Conservation (phyloP, 2,797 vertebrate genomes). For the Balearica regulorum region DNA sequence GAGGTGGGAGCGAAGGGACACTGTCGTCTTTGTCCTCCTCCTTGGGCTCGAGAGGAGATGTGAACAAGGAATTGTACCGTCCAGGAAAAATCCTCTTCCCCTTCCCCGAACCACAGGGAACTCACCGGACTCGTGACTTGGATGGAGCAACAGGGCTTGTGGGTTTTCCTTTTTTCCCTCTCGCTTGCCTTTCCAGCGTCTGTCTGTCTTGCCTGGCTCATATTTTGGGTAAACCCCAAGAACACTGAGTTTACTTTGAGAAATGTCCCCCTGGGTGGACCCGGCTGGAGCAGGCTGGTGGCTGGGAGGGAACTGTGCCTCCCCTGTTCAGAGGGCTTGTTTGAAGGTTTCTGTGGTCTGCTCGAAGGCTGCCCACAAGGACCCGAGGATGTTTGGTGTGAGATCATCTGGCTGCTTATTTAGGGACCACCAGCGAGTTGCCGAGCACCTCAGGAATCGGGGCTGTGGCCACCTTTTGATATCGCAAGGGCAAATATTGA, state of each 20-base stretch:
- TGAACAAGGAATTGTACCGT: background rate
- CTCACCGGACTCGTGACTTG: background rate
- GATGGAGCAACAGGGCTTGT: background rate
- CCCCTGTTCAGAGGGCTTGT: slow-evolving; percentile 26
- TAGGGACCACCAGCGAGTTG: slow-evolving; percentile 64
- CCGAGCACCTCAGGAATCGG: background rate
- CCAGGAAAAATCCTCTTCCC: slow-evolving; percentile 6
- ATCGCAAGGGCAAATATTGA: slow-evolving; percentile 31
- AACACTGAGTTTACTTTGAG: slow-evolving; percentile 51
- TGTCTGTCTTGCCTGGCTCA: background rate
- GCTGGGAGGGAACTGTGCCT: background rate
- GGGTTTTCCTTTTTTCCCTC: background rate
- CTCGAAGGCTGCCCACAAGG: background rate
- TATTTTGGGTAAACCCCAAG: background rate
- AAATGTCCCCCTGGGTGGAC: slow-evolving; percentile 24
- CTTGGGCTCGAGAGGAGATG: background rate
- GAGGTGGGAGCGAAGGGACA: background rate
- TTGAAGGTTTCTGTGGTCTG: slow-evolving; percentile 69
- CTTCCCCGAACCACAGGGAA: background rate
- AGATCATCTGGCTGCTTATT: background rate
- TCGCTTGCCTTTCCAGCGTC: background rate
- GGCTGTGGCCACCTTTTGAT: slow-evolving; percentile 34
- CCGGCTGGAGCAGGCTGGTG: background rate
- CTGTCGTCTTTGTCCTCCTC: background rate
- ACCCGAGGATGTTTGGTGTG: slow-evolving; percentile 21